Conservation (phyloP, 1,140 invertebrate genomes). For the Drosophila punjabiensis region DNA sequence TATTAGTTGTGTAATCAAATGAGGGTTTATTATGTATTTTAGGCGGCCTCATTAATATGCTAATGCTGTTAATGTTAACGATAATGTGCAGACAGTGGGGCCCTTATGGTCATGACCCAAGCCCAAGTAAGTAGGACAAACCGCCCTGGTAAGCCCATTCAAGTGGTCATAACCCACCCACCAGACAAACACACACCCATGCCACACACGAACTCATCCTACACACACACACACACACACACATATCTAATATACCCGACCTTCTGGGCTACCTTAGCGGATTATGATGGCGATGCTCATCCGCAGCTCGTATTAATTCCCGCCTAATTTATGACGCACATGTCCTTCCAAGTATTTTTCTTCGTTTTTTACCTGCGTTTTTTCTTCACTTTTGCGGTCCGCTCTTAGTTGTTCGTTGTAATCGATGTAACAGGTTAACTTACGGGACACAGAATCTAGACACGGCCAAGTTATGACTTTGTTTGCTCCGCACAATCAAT, state of each 20-base stretch:
- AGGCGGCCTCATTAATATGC: constrained; percentile 64
- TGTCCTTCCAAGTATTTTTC: constrained; percentile 44
- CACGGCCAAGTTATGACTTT: constrained; percentile 29
- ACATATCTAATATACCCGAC: constrained; percentile 36
- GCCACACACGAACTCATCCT: not conserved
- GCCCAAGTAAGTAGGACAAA: constrained; percentile 27
- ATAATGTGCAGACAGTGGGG: constrained; percentile 42
- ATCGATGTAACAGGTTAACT: constrained; percentile 1
- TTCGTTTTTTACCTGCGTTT: not conserved
- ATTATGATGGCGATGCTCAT: constrained; percentile 47
- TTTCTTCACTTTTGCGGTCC: not conserved
- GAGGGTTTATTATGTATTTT: constrained; percentile 47
- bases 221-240: too few species aligned
- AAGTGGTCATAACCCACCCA: constrained; percentile 9
- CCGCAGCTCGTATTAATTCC: constrained; percentile 3
- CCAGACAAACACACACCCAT: not conserved
- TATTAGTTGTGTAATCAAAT: constrained; percentile 71
- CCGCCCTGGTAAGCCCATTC: constrained; percentile 14
- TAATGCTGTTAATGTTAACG: constrained; percentile 57
- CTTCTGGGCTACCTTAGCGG: constrained; percentile 22
- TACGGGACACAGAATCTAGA: constrained; percentile 1
- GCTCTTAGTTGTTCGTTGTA: not conserved
- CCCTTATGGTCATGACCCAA: constrained; percentile 43
- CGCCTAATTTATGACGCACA: constrained; percentile 49
- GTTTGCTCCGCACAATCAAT: constrained; percentile 21